Evolutionary conservation across 2,113 vertebrate species (phyloP).

Genomic region (Corythornis cristatus): DNA sequence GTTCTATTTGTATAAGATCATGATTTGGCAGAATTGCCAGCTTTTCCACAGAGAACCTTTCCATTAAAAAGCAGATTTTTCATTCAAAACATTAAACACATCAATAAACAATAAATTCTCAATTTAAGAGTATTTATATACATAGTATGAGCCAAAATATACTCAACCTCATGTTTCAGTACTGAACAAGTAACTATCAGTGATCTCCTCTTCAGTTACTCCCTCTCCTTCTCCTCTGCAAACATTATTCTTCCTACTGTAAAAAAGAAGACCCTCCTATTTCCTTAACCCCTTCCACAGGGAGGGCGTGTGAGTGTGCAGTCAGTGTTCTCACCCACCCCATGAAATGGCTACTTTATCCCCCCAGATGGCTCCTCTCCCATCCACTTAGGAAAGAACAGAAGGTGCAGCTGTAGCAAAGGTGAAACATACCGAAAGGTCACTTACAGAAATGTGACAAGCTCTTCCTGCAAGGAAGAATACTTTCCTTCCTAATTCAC

Average conservation of each 20-base stretch:
- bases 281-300: background rate
- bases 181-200: background rate
- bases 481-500: background rate
- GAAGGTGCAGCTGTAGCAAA: background rate
- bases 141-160: background rate
- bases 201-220: background rate
- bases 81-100: conserved; percentile 17
- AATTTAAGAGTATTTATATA: conserved; percentile 50
- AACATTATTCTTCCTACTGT: background rate
- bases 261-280: background rate
- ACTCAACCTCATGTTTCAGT: background rate
- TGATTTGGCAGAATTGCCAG: conserved; percentile 18
- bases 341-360: background rate
- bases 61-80: conserved; percentile 19
- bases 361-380: background rate
- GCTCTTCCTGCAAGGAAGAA: background rate
- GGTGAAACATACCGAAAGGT: background rate
- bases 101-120: conserved; percentile 48
- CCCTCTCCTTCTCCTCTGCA: background rate
- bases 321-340: background rate
- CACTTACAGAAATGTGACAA: background rate
- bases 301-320: background rate
- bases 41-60: conserved; percentile 10
- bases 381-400: background rate
- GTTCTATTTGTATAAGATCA: conserved; percentile 41